These are phyloP conservation scores for Thumatha senex DNA, from an alignment of 2,888 invertebrate genomes.

Conservation along the genomic window DNA sequence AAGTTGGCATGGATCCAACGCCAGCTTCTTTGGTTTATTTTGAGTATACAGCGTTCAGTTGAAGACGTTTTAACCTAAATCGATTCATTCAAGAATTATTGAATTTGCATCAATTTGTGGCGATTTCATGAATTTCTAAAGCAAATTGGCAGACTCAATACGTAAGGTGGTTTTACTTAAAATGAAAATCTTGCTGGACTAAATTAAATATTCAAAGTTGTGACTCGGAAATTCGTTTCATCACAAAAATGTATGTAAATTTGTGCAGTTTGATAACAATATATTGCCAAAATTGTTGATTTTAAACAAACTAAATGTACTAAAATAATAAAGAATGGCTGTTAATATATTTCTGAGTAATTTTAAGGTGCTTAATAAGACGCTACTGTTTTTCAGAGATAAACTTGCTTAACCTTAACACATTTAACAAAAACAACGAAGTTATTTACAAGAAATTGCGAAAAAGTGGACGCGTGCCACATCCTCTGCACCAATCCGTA, in stretches of 20 bases:
- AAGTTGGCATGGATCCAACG: slow-evolving; percentile 26
- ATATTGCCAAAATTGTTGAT: slow-evolving; percentile 24
- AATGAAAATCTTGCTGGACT: slow-evolving; percentile 10
- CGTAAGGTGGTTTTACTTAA: slow-evolving; percentile 10
- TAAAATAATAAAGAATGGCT: too few species aligned
- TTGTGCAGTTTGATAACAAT: slow-evolving; percentile 16
- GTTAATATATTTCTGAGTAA: too few species aligned
- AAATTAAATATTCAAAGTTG: slow-evolving; percentile 4
- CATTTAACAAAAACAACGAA: too few species aligned
- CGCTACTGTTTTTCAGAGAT: background rate
- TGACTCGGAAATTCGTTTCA: slow-evolving; percentile 22
- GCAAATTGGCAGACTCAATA: slow-evolving; percentile 15
- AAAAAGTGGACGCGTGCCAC: too few species aligned
- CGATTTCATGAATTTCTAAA: slow-evolving; percentile 24
- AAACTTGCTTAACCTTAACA: too few species aligned
- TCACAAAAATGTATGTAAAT: slow-evolving; percentile 41
- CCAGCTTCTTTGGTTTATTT: slow-evolving; percentile 31
- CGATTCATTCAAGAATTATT: slow-evolving; percentile 48
- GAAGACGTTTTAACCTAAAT: slow-evolving; percentile 65
- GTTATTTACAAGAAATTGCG: too few species aligned
- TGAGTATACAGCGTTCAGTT: slow-evolving; percentile 53
- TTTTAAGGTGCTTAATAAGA: too few species aligned
- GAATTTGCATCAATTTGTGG: slow-evolving; percentile 41
- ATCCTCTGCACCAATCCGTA: too few species aligned
- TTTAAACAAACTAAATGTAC: slow-evolving; percentile 29